These are phyloP conservation scores for Troides aeacus DNA, from an alignment of 2,888 invertebrate species.

Conservation along the genomic window DNA sequence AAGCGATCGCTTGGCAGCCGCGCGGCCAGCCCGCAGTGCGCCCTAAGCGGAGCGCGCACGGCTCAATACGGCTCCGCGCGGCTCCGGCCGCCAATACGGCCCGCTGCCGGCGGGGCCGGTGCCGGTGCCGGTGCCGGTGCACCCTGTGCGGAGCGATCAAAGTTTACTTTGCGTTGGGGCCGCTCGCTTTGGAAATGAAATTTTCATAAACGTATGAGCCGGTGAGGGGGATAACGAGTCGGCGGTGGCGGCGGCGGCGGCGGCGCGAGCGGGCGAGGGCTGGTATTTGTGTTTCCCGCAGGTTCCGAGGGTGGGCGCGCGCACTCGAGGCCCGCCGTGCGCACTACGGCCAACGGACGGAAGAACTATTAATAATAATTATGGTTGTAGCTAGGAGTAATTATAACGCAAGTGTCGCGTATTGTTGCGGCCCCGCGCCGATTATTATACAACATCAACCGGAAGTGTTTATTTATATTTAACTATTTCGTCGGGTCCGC, in stretches of 20 bases:
- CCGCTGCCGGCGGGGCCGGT: no score
- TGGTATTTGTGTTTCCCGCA: slow-evolving; percentile 67
- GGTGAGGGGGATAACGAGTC: slow-evolving; percentile 39
- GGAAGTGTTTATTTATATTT: slow-evolving; percentile 24
- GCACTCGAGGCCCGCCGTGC: slow-evolving; percentile 59
- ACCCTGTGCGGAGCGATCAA: slow-evolving; percentile 61
- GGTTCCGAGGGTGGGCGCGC: slow-evolving; percentile 55
- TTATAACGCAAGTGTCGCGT: slow-evolving; percentile 39
- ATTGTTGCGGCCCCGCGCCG: slow-evolving; percentile 14
- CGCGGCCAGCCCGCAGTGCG: slow-evolving; percentile 40
- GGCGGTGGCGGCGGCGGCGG: slow-evolving; percentile 35
- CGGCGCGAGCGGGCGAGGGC: slow-evolving; percentile 40
- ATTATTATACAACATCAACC: slow-evolving; percentile 9
- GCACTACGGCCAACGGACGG: slow-evolving; percentile 50
- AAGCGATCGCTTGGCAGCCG: slow-evolving; percentile 49
- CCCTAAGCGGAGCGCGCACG: slow-evolving; percentile 45
- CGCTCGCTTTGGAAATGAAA: slow-evolving; percentile 71
- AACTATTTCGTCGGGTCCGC: background rate
- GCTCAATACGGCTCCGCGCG: no score
- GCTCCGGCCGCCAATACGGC: no score
- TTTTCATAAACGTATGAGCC: slow-evolving; percentile 70
- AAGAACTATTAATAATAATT: slow-evolving; percentile 72
- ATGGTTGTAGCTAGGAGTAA: slow-evolving; percentile 44
- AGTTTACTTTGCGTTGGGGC: slow-evolving; percentile 65
- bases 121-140: slow-evolving; percentile 51